Evolutionary conservation across 2,113 vertebrate genomes (phyloP), one percentile per base, ranked within the genome.

Genomic region (Maccullochella peelii): DNA sequence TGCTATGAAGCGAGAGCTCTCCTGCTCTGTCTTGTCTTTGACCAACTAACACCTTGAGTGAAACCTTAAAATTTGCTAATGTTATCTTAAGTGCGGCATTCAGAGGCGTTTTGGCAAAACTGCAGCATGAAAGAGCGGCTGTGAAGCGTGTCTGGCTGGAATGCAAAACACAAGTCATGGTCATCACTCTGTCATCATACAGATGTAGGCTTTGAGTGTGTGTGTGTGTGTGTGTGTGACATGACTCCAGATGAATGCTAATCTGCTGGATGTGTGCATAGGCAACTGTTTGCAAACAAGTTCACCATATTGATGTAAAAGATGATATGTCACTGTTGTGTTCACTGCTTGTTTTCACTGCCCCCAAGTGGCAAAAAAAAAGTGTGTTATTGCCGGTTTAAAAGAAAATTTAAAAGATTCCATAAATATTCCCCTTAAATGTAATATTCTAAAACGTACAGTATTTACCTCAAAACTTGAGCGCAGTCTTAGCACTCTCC

Each of bases 121-220:
- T 84, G 84, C 59, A 55, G 89, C 83, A n/a, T 85, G 61, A 93
- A 91, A 90, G 87, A 88, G 82, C 16, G 50, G 62, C 91, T 62
- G 88, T 70, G 79, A 74, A 92, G 93, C 87, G 49, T 85, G 86
- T 74, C 55, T 16, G 68, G 44, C 77, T 82, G 92, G 90, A 94
- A 94, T 93, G 93, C 88, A 95, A 91, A 93, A 94, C 90, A 95
- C 74, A 40, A 73, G 75, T 69, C 80, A 44, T 50, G 88, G 87
- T 84, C 88, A 86, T 91, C 85, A 73, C 86, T 92, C 92, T 79
- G 86, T 91, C 90, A 91, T 73, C 77, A 16, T 3, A 5, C 59
- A 82, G 58, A 77, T 71, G 73, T 14, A 57, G 25, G 5, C 76
- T 76, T 59, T 23, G 44, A 76, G 59, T 30, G 27, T 42, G 42